A percentile compares a stretch with the other conserved stretches of the same genome.
These are phyloP conservation scores for Globodera rostochiensis DNA, from an alignment of 1,140 invertebrate species.

Conservation along the genomic window DNA sequence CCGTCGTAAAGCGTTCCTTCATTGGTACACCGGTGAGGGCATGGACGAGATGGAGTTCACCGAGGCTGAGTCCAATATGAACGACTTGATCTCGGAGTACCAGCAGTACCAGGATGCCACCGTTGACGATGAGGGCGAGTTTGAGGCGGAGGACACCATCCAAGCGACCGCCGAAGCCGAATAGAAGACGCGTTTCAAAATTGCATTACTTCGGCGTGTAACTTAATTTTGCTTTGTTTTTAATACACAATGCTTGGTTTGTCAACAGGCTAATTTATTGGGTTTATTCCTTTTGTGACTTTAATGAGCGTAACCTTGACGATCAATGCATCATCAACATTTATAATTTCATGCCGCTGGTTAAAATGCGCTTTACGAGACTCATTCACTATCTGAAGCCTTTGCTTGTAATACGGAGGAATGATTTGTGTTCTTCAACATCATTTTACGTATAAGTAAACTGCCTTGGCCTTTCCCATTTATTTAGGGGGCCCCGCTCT, in stretches of 20 bases:
- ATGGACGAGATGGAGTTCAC: slow-evolving; percentile 75
- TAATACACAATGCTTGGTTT: neutral
- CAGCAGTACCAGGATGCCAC: slow-evolving; percentile 76
- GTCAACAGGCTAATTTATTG: slow-evolving; percentile 9
- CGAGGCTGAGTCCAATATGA: slow-evolving; percentile 78
- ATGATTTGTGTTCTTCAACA: neutral
- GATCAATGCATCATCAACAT: neutral
- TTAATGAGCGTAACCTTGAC: neutral
- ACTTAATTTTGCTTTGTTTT: neutral
- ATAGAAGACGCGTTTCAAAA: neutral
- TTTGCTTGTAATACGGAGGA: too few species aligned
- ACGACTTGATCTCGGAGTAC: slow-evolving; percentile 84
- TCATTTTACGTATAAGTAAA: neutral
- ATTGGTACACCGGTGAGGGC: slow-evolving; percentile 81
- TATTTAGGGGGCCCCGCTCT: neutral
- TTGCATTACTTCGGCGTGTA: neutral
- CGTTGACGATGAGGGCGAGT: slow-evolving; percentile 60
- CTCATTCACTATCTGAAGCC: too few species aligned
- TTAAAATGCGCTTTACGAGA: neutral
- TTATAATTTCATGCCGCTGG: neutral
- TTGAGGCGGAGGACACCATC: slow-evolving; percentile 43
- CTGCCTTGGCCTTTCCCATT: neutral
- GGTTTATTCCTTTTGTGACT: neutral
- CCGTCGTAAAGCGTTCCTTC: slow-evolving; percentile 84
- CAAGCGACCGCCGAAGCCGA: slow-evolving; percentile 22